These are phyloP conservation scores for Erpetoichthys calabaricus DNA, from an alignment of 2,797 vertebrate species.

Conservation along the genomic window DNA sequence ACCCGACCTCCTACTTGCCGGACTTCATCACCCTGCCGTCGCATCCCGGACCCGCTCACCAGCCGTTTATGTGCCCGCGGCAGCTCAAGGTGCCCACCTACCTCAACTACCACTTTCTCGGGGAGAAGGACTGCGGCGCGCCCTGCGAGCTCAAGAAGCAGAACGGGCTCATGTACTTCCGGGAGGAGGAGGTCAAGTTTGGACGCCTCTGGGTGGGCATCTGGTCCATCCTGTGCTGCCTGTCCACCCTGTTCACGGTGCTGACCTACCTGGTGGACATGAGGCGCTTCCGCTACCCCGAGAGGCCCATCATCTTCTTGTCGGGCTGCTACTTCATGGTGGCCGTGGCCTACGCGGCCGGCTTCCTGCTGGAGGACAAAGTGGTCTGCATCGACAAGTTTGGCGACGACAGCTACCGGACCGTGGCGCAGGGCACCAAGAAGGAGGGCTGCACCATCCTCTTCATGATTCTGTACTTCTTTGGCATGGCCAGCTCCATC, in stretches of 20 bases:
- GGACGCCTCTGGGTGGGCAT: conserved; percentile 89
- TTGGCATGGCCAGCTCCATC: conserved; percentile 78
- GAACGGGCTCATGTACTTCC: conserved; percentile 90
- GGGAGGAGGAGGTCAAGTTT: conserved; percentile 84
- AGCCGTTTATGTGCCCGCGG: conserved; percentile 75
- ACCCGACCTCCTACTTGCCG: conserved; percentile 55
- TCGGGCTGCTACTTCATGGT: conserved; percentile 90
- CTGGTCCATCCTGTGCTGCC: conserved; percentile 77
- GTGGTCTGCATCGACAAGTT: conserved; percentile 87
- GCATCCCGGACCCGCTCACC: conserved; percentile 26
- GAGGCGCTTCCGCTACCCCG: conserved; percentile 73
- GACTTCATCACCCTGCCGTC: conserved; percentile 51
- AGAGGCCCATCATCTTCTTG: conserved; percentile 82
- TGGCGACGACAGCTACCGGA: conserved; percentile 76
- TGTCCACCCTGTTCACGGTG: conserved; percentile 77
- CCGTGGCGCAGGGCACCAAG: conserved; percentile 82
- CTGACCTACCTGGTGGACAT: conserved; percentile 78
- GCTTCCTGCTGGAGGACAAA: conserved; percentile 80
- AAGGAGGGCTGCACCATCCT: conserved; percentile 86
- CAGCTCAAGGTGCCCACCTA: conserved; percentile 83
- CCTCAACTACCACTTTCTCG: conserved; percentile 83
- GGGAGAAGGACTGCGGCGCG: conserved; percentile 85
- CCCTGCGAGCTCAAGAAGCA: conserved; percentile 77
- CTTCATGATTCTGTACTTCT: conserved; percentile 86
- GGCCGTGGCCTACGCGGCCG: conserved; percentile 60